A percentile compares a stretch with the other conserved stretches of the same genome.
Evolutionary conservation across 2,113 vertebrate genomes (phyloP).

Genomic region (Poeciliopsis turrubarensis): DNA sequence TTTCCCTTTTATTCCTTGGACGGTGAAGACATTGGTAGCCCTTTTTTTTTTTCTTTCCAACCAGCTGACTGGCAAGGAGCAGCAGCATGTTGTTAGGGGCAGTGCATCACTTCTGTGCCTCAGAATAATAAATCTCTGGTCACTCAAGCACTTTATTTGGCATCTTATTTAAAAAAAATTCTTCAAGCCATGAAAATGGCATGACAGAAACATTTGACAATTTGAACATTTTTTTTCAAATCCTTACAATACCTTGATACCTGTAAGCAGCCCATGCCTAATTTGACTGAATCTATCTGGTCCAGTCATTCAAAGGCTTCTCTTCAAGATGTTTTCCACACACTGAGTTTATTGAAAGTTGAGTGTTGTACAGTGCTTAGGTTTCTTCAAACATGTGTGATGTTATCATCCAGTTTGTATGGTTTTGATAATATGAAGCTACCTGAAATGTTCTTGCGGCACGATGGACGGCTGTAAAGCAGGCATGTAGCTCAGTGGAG

Average conservation of each 20-base stretch:
- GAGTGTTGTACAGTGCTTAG: conserved; percentile 69
- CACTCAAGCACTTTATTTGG: background rate
- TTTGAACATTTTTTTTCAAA: background rate
- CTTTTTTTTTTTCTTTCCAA: too few species aligned
- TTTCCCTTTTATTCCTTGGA: too few species aligned
- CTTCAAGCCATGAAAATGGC: background rate
- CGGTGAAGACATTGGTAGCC: too few species aligned
- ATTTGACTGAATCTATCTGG: conserved; percentile 11
- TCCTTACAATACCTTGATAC: background rate
- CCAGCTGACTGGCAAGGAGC: too few species aligned
- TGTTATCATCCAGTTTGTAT: conserved; percentile 34
- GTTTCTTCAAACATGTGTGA: conserved; percentile 57
- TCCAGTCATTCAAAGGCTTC: conserved; percentile 1
- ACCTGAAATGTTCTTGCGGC: conserved; percentile 38
- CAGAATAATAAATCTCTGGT: background rate
- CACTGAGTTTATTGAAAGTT: conserved; percentile 30
- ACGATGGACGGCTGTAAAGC: conserved; percentile 29
- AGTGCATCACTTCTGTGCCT: too few species aligned
- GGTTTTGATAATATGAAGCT: conserved; percentile 32
- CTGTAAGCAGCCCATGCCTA: background rate
- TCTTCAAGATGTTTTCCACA: background rate
- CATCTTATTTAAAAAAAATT: background rate
- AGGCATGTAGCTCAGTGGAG: conserved; percentile 41
- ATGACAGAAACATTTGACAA: background rate
- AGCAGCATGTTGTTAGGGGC: too few species aligned